Base-by-base conservation (phyloP, 2,113 vertebrate genomes). In the Zosterops lateralis region DNA sequence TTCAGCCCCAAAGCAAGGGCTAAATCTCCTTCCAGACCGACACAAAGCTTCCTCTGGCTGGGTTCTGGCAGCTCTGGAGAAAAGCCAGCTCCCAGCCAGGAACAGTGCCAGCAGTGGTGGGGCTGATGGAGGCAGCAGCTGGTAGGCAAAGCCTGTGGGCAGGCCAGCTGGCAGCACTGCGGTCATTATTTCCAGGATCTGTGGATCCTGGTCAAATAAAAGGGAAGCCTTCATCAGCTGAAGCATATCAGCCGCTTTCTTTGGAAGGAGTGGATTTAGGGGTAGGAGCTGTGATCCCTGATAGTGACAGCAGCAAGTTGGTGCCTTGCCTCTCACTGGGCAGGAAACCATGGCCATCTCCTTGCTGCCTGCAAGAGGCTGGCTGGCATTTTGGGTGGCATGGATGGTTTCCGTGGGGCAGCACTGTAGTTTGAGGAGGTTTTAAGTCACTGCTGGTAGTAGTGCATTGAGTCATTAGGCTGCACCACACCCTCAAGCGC, bases 1-100 rank as follows among this genome's bases (percentile, higher is more conserved):
- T 97, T 97, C 97, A 97, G 75, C 70, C 87, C 88, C 85, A 92
- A 94, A 96, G 96, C 31, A 50, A 93, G 92, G 82, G 85, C 71
- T 87, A 76, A 83, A 91, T 84, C 92, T 96, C 94, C 91, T 92
- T 87, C 81, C 87, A 93, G 90, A 77, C 74, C 3, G 11, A 91
- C 72, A 96, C 77, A 93, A 96, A 95, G 86, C 96, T 96, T 96
- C 83, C 76, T 94, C 89, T 26, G 21, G 82, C 85, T 87, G 92
- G 32, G 31, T 75, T 60, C 71, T 68, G 77, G 92, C 77, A 56
- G 82, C 73, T 91, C 89, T 89, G 68, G 88, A 79, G 72, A 67
- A 76, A 47, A 89, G 36, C 76, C 74, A 73, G 56, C 84, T 71
- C 90, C 80, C 21, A 12, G 86, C 54, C 90, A 83, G 62, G 87